A percentile compares a stretch with the other conserved stretches of the same genome.
These are phyloP conservation scores for Cheumatopsyche charites DNA, from an alignment of 1,140 invertebrate genomes.

Conservation along the genomic window DNA sequence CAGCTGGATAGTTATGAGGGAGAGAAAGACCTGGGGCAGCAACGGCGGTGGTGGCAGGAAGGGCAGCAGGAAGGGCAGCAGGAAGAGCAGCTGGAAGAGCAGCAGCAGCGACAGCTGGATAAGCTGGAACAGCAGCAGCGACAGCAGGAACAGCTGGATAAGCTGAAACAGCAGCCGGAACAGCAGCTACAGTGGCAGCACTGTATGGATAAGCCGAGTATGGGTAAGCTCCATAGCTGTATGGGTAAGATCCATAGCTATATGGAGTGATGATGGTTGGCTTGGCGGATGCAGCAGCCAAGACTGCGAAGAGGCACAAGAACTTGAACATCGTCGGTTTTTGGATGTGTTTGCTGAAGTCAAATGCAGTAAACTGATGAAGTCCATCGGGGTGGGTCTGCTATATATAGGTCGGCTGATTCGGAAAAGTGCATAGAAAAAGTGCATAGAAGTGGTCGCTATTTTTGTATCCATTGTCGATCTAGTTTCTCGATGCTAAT, in stretches of 20 bases:
- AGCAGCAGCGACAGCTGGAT: conserved; percentile 44
- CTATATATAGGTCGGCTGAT: not conserved
- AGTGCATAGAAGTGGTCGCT: not conserved
- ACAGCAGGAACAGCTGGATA: conserved; percentile 40
- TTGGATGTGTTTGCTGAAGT: not conserved
- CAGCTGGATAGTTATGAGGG: conserved; percentile 46
- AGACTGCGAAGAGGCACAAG: not conserved
- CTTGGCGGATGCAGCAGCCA: conserved; percentile 56
- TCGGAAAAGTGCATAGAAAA: not conserved
- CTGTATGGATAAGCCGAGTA: conserved; percentile 29
- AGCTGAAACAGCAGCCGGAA: conserved; percentile 43
- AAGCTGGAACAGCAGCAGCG: too few species aligned
- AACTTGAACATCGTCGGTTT: conserved; percentile 1
- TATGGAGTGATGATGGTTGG: conserved; percentile 42
- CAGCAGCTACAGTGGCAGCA: conserved; percentile 38
- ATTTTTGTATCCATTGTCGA: not conserved
- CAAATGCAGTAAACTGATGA: not conserved
- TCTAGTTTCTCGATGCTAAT: not conserved
- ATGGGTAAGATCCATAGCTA: conserved; percentile 14
- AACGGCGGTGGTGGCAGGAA: conserved; percentile 44
- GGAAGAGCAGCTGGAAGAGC: conserved; percentile 43
- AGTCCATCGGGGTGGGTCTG: not conserved
- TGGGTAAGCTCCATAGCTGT: too few species aligned
- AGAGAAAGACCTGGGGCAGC: conserved; percentile 43
- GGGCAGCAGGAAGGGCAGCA: conserved; percentile 36